Conservation (phyloP, 2,888 invertebrate species). For the Calameuta pallipes region DNA sequence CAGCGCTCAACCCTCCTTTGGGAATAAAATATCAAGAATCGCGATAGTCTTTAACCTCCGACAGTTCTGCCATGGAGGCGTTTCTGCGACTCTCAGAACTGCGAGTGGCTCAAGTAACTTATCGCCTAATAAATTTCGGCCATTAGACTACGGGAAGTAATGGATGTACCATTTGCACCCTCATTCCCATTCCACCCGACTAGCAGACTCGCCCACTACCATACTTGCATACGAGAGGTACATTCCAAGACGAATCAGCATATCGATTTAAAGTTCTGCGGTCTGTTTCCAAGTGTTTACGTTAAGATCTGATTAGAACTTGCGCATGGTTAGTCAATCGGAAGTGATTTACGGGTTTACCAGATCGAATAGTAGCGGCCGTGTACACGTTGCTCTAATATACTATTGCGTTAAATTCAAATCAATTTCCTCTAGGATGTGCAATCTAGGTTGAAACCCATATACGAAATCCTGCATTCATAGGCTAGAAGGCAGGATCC, state of each 20-base stretch:
- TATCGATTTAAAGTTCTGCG: constrained; percentile 29
- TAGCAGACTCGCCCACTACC: not conserved
- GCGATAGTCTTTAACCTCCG: not conserved
- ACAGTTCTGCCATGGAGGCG: not conserved
- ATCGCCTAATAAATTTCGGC: constrained; percentile 59
- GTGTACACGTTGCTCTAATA: not conserved
- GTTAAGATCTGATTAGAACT: constrained; percentile 26
- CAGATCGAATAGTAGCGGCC: not conserved
- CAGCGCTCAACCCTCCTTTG: not conserved
- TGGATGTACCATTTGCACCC: constrained; percentile 58
- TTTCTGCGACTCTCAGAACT: not conserved
- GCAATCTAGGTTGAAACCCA: not conserved
- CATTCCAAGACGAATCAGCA: constrained; percentile 6
- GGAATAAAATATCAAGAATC: not conserved
- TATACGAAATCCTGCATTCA: not conserved
- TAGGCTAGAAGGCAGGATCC: not conserved
- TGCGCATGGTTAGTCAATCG: constrained; percentile 17
- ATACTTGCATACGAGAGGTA: not conserved
- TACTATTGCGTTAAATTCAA: not conserved
- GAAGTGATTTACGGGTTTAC: constrained; percentile 23
- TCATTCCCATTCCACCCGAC: constrained; percentile 13
- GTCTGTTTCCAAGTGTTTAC: constrained; percentile 28
- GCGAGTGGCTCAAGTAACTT: constrained; percentile 50
- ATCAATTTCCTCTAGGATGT: not conserved
- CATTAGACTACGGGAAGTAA: constrained; percentile 58